Conservation (phyloP, 1,140 invertebrate genomes). For the Bradynema listronoti region DNA sequence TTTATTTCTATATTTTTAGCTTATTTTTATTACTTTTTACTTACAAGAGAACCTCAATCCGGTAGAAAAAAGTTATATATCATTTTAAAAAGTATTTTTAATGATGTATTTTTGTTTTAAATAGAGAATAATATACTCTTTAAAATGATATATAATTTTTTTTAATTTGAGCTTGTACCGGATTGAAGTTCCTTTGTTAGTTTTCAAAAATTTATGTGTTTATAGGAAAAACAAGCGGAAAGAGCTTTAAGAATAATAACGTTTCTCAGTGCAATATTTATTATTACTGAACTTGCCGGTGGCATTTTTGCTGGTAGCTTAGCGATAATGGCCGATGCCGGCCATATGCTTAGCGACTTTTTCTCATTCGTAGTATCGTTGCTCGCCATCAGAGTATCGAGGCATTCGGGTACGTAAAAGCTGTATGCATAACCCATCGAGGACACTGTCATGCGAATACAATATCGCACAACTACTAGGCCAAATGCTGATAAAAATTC, state of each 20-base stretch:
- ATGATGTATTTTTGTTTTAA: too few species aligned
- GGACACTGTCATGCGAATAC: conserved; percentile 69
- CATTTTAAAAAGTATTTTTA: too few species aligned
- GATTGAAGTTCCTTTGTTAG: too few species aligned
- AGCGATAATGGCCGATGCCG: conserved; percentile 82
- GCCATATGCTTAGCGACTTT: conserved; percentile 93
- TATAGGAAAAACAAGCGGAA: conserved; percentile 35
- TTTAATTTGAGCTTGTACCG: too few species aligned
- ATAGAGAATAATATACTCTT: too few species aligned
- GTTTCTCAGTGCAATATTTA: conserved; percentile 46
- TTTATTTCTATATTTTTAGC: too few species aligned
- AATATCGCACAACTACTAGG: background rate
- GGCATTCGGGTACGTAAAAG: conserved; percentile 8
- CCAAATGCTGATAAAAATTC: too few species aligned
- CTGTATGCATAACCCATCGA: too few species aligned
- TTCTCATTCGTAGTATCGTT: conserved; percentile 86
- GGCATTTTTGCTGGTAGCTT: conserved; percentile 82
- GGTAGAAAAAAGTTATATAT: too few species aligned
- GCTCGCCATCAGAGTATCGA: conserved; percentile 90
- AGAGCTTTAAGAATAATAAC: conserved; percentile 41
- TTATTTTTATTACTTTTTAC: too few species aligned
- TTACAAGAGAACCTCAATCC: too few species aligned
- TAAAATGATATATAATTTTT: too few species aligned
- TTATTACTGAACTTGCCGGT: conserved; percentile 64
- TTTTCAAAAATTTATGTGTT: background rate